These are phyloP conservation scores for Diploscapter pachys DNA, from an alignment of 1,140 invertebrate species.

Conservation along the genomic window DNA sequence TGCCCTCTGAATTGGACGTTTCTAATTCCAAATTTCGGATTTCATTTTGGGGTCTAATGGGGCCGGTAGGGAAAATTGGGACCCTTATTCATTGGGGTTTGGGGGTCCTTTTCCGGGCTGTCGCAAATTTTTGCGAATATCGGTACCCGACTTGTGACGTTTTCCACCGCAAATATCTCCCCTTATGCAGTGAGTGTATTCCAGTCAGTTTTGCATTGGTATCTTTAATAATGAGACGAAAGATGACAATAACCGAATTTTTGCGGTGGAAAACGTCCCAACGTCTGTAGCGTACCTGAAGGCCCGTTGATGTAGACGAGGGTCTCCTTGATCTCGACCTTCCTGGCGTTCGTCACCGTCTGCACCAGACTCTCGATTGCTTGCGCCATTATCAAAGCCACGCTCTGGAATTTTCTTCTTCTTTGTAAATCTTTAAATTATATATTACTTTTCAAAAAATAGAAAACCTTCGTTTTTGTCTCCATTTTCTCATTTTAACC, in stretches of 20 bases:
- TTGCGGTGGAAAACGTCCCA: no score
- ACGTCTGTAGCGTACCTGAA: constrained; percentile 75
- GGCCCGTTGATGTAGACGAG: constrained; percentile 80
- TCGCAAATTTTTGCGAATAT: no score
- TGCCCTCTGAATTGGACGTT: not conserved
- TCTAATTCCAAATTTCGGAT: not conserved
- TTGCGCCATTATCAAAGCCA: not conserved
- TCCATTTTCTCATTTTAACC: not conserved
- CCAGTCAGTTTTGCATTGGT: no score
- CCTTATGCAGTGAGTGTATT: no score
- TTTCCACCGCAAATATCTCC: no score
- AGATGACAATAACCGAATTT: constrained; percentile 58
- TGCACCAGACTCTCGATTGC: constrained; percentile 19
- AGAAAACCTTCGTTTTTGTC: not conserved
- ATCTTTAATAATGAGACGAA: not conserved
- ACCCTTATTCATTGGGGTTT: no score
- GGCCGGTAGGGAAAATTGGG: no score
- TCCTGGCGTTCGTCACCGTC: constrained; percentile 16
- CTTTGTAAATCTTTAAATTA: not conserved
- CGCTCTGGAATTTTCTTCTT: no score
- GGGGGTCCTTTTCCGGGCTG: not conserved
- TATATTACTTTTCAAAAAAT: constrained; percentile 6
- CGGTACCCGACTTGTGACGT: no score
- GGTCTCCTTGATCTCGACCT: constrained; percentile 64
- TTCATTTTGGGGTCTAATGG: no score